Evolutionary conservation across 2,888 invertebrate genomes (phyloP).

Genomic region (Apamea sordens): DNA sequence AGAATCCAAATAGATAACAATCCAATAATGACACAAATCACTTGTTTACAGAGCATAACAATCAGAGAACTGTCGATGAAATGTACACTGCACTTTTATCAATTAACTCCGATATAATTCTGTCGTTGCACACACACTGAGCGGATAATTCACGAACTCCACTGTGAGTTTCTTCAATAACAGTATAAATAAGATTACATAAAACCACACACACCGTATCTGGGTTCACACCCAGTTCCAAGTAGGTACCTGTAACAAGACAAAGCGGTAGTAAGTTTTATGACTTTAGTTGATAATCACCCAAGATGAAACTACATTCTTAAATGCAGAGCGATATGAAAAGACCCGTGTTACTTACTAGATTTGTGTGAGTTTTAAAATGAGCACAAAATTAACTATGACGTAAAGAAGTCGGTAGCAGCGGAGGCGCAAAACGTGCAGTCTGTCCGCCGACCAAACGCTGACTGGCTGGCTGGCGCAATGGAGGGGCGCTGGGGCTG

Average conservation of each 20-base stretch:
- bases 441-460: conserved; percentile 76
- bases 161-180: conserved; percentile 80
- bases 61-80: conserved; percentile 73
- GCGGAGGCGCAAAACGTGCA: conserved; percentile 71
- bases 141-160: conserved; percentile 74
- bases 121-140: conserved; percentile 75
- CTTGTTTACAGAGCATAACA: conserved; percentile 81
- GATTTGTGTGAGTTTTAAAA: conserved; percentile 77
- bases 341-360: conserved; percentile 81
- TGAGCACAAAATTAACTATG: conserved; percentile 85
- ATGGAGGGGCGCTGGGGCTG: conserved; percentile 74
- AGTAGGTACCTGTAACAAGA: conserved; percentile 90
- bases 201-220: conserved; percentile 88
- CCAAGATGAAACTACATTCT: conserved; percentile 62
- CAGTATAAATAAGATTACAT: conserved; percentile 86
- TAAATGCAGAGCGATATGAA: conserved; percentile 66
- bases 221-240: conserved; percentile 89
- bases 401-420: conserved; percentile 82
- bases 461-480: conserved; percentile 87
- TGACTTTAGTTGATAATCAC: conserved; percentile 68
- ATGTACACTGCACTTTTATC: conserved; percentile 82
- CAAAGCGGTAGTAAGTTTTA: conserved; percentile 86
- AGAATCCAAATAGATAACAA: conserved; percentile 83
- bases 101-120: conserved; percentile 78
- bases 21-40: conserved; percentile 86